Evolutionary conservation across 2,888 invertebrate species (phyloP), one percentile per base, ranked within the genome.

Genomic region (Eupithecia pulchellata): DNA sequence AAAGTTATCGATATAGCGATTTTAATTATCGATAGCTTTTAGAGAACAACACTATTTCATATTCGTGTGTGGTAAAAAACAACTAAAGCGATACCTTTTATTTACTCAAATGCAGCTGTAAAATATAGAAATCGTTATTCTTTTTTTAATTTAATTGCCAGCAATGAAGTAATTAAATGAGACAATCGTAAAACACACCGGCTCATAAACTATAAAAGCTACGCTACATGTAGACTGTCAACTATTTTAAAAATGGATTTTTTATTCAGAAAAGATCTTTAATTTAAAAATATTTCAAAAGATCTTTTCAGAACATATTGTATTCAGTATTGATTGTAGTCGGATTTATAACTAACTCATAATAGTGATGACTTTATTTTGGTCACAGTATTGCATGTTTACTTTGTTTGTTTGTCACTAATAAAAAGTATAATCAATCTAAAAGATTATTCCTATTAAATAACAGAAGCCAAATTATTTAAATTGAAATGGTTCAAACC

Each of bases 101-200:
- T 93, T 93, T 91, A 90, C 91, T 89, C 89, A 92, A 92, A 93
- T 89, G 88, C 86, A 89, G 89, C 88, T 85, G 90, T 93, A 90
- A 92, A 92, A 90, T 84, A 85, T 86, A 89, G 91, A 52, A 91
- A 89, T 85, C 87, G 86, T 87, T 60, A 20, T 60, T 30, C 32
- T 61, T 60, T 61, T 60, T 91, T 90, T 91, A 93, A 86, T 92
- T 93, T 93, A 92, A 94, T 93, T 92, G 92, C 93, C 84, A 81
- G 89, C 93, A 92, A 92, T 93, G 91, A 92, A 93, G 90, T 93
- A 93, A 94, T 93, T 94, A 93, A 93, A 93, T 89, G 91, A 89
- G 93, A 92, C 93, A 93, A 89, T 92, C 94, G 91, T 94, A 93
- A 93, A 94, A 90, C 91, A 92, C 87, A 88, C 77, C 77, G 76